phyloP scores from a whole-genome alignment of 2,113 vertebrate species.

The Aspidoscelis tigris region DNA sequence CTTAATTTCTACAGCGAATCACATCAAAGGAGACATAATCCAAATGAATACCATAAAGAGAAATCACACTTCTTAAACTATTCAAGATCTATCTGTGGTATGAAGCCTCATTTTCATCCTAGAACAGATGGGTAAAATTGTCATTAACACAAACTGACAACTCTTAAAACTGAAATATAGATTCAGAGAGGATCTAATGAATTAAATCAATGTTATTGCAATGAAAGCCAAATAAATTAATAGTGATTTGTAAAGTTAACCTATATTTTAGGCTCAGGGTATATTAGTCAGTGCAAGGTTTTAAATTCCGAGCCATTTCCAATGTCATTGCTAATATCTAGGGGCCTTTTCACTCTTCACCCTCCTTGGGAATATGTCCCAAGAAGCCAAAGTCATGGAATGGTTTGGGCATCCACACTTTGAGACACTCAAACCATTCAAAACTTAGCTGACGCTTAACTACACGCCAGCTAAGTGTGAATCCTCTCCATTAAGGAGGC shows the following conservation, averaged over 20 bases:
- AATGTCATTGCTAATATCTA: constrained; percentile 70
- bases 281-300: constrained; percentile 74
- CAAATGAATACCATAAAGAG: constrained; percentile 79
- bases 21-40: constrained; percentile 63
- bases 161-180: constrained; percentile 90
- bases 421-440: too few species aligned
- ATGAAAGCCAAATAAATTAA: constrained; percentile 85
- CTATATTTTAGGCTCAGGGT: constrained; percentile 82
- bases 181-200: constrained; percentile 85
- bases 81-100: constrained; percentile 76
- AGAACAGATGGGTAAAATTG: constrained; percentile 88
- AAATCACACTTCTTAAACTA: constrained; percentile 76
- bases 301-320: constrained; percentile 72
- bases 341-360: not conserved
- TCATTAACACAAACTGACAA: constrained; percentile 88
- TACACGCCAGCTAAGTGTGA: too few species aligned
- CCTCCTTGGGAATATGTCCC: too few species aligned
- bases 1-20: constrained; percentile 60
- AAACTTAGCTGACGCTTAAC: too few species aligned
- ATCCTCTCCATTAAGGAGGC: too few species aligned
- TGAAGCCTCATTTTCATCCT: constrained; percentile 79
- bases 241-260: constrained; percentile 86
- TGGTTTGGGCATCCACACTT: too few species aligned
- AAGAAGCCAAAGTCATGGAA: too few species aligned
- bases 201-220: constrained; percentile 89